phyloP scores from a whole-genome alignment of 2,113 vertebrate genomes.

The Scophthalmus maximus region DNA sequence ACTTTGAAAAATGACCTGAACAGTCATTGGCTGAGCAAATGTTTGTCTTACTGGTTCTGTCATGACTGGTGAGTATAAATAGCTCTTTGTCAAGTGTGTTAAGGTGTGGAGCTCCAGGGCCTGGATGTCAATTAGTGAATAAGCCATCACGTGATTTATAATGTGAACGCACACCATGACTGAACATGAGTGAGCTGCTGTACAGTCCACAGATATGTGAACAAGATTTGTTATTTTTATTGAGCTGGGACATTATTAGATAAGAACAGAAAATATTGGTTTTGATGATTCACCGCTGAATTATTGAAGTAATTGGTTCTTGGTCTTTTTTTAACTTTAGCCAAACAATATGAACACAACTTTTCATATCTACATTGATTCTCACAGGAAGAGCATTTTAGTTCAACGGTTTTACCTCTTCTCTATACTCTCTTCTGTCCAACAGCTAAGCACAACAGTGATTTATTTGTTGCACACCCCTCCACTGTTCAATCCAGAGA shows the following conservation, averaged over 20 bases:
- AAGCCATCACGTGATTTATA: not conserved
- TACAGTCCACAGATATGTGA: not conserved
- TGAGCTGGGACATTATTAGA: no score
- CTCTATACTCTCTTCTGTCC: no score
- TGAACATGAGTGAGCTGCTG: no score
- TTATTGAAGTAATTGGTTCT: no score
- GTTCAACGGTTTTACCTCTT: no score
- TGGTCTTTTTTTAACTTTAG: not conserved
- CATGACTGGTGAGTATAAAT: slow-evolving; percentile 51
- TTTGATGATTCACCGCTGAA: not conserved
- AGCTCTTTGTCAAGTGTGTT: slow-evolving; percentile 12
- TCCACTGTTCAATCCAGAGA: no score
- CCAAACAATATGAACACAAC: not conserved
- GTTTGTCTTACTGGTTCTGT: slow-evolving; percentile 33
- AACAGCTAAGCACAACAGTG: no score
- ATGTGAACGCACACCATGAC: not conserved
- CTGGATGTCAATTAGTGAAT: not conserved
- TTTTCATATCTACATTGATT: not conserved
- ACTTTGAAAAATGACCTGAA: slow-evolving; percentile 32
- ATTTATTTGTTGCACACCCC: no score
- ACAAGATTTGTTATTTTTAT: not conserved
- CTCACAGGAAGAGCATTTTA: not conserved
- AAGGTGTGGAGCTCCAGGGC: slow-evolving; percentile 21
- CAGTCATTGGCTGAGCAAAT: slow-evolving; percentile 31
- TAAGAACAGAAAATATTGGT: not conserved